phyloP scores from a whole-genome alignment of 2,113 vertebrate genomes.

The Elephas maximus region DNA sequence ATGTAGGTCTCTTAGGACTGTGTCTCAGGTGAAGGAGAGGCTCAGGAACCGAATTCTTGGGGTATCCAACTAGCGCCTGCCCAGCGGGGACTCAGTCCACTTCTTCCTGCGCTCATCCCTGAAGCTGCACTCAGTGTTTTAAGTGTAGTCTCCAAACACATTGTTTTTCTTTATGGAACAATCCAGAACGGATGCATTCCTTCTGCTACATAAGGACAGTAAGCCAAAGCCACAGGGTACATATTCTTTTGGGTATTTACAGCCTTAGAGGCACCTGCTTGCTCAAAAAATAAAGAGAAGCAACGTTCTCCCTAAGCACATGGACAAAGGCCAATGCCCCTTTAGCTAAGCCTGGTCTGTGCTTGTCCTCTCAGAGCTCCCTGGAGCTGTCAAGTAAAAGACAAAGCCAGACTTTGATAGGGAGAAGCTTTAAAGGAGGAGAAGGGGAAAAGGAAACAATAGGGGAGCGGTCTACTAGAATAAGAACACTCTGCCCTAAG shows the following conservation, averaged over 20 bases:
- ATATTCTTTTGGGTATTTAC: not conserved
- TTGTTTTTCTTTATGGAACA: not conserved
- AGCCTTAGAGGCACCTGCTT: not conserved
- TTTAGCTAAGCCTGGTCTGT: too few relatives aligned
- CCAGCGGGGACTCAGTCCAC: too few relatives aligned
- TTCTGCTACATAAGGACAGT: accelerated
- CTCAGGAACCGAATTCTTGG: accelerated
- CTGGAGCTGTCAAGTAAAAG: not conserved
- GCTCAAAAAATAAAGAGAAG: not conserved
- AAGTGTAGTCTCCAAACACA: not conserved
- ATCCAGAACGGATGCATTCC: not conserved
- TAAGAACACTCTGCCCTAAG: too few relatives aligned
- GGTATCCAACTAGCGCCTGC: accelerated
- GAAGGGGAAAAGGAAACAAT: too few relatives aligned
- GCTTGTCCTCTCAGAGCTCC: not conserved
- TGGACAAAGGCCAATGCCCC: not conserved
- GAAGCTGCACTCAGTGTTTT: not conserved
- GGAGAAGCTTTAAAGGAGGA: too few relatives aligned
- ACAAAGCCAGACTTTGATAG: not conserved
- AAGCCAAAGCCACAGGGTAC: not conserved
- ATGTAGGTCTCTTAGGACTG: not conserved
- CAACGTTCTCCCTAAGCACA: not conserved
- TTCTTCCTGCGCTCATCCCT: not conserved
- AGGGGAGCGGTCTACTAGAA: too few relatives aligned
- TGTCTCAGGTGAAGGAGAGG: too few relatives aligned